Conservation (phyloP, 2,888 invertebrate species). For the Agrochola lychnidis region DNA sequence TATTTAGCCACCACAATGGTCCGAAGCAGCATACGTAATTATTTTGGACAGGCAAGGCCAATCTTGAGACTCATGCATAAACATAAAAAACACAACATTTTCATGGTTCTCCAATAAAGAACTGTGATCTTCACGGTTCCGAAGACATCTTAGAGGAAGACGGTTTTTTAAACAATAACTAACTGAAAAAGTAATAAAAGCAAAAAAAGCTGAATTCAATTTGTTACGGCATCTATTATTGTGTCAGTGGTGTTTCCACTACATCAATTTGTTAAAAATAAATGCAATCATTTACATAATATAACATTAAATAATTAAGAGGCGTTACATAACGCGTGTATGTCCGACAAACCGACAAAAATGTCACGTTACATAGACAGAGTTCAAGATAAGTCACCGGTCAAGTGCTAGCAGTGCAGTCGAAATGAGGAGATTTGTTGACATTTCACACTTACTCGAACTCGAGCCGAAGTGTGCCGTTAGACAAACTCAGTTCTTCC, state of each 20-base stretch:
- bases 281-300: conserved; percentile 63
- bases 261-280: conserved; percentile 44
- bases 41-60: conserved; percentile 80
- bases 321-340: conserved; percentile 51
- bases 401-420: conserved; percentile 40
- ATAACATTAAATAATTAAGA: conserved; percentile 57
- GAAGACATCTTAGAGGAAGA: conserved; percentile 56
- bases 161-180: conserved; percentile 48
- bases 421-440: conserved; percentile 72
- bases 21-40: conserved; percentile 73
- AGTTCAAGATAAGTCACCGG: conserved; percentile 53
- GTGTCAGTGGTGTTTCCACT: conserved; percentile 61
- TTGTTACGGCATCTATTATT: conserved; percentile 40
- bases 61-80: conserved; percentile 66
- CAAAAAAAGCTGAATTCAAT: conserved; percentile 50
- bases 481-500: conserved; percentile 80
- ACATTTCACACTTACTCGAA: conserved; percentile 79
- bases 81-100: conserved; percentile 59
- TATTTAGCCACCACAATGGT: conserved; percentile 79
- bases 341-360: conserved; percentile 39
- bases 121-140: conserved; percentile 68
- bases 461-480: conserved; percentile 76
- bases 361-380: conserved; percentile 57
- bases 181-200: conserved; percentile 26
- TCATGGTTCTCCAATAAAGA: conserved; percentile 63